These are phyloP conservation scores for Pipistrellus pipistrellus DNA, from an alignment of 2,797 vertebrate species.

Conservation along the genomic window DNA sequence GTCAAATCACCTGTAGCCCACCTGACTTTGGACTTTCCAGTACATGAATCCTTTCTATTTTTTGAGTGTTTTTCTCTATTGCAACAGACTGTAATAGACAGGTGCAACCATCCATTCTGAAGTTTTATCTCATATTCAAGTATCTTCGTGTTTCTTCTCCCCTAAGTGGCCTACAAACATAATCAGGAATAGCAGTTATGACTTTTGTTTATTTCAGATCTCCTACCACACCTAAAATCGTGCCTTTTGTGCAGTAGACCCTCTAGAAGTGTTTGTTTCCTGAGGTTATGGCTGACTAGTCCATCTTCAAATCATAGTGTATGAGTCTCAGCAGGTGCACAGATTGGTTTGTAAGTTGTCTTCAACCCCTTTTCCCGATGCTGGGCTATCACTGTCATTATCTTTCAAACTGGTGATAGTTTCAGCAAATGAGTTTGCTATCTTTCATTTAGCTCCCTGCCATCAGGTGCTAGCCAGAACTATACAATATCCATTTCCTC, in stretches of 20 bases:
- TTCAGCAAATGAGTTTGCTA: constrained; percentile 68
- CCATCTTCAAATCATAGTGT: not conserved
- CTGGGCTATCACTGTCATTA: constrained; percentile 54
- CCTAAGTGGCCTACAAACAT: not conserved
- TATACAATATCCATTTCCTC: too few relatives aligned
- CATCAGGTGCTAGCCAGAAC: constrained; percentile 16
- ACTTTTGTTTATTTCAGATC: not conserved
- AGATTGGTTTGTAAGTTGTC: constrained; percentile 48
- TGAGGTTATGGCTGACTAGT: not conserved
- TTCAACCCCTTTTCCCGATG: constrained; percentile 33
- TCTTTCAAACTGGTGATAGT: constrained; percentile 48
- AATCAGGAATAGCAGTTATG: not conserved
- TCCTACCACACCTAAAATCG: not conserved
- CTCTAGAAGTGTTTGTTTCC: constrained; percentile 38
- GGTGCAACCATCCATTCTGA: not conserved
- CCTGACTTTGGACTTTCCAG: not conserved
- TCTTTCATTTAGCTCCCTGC: constrained; percentile 57
- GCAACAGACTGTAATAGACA: not conserved
- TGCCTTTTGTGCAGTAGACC: not conserved
- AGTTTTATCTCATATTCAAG: not conserved
- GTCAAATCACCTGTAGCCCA: not conserved
- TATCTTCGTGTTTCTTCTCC: not conserved
- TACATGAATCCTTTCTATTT: not conserved
- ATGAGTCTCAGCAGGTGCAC: constrained; percentile 45
- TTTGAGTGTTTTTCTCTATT: constrained; percentile 1